A percentile compares a stretch with the other conserved stretches of the same genome.
Evolutionary conservation across 2,113 vertebrate species (phyloP).

Genomic region (Boulengeromyrus knoepffleri): DNA sequence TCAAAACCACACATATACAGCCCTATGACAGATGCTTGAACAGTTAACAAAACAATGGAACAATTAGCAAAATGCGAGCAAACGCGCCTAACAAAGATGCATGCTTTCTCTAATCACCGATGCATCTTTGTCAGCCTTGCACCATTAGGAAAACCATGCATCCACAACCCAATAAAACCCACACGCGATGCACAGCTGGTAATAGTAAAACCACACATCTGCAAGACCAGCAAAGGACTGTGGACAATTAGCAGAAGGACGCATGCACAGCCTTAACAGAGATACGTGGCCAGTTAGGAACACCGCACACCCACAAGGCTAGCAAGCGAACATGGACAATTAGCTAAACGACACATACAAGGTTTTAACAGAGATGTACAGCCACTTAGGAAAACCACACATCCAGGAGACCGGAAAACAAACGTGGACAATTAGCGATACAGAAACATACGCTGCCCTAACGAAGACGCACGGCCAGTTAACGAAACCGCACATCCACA

Average conservation of each 20-base stretch:
- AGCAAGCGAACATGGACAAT: slow-evolving; percentile 9
- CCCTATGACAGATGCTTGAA: neutral
- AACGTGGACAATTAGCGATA: neutral
- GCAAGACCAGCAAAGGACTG: slow-evolving; percentile 20
- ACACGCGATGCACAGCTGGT: neutral
- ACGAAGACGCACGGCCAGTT: neutral
- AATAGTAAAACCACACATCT: neutral
- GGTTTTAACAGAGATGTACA: neutral
- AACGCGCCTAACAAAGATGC: neutral
- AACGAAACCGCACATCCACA: slow-evolving; percentile 4
- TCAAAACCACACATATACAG: neutral
- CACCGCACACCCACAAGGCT: slow-evolving; percentile 21
- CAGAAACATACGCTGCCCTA: neutral
- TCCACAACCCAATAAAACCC: neutral
- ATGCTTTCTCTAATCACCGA: neutral
- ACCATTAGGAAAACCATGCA: neutral
- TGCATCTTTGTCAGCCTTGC: neutral
- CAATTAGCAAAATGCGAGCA: neutral
- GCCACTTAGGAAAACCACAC: neutral
- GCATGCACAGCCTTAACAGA: neutral
- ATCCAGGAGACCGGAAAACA: neutral
- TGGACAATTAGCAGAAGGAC: neutral
- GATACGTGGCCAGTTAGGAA: neutral
- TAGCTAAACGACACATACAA: neutral
- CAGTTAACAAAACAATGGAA: neutral